Evolutionary conservation across 2,797 vertebrate genomes (phyloP).

Genomic region (Lemur catta): DNA sequence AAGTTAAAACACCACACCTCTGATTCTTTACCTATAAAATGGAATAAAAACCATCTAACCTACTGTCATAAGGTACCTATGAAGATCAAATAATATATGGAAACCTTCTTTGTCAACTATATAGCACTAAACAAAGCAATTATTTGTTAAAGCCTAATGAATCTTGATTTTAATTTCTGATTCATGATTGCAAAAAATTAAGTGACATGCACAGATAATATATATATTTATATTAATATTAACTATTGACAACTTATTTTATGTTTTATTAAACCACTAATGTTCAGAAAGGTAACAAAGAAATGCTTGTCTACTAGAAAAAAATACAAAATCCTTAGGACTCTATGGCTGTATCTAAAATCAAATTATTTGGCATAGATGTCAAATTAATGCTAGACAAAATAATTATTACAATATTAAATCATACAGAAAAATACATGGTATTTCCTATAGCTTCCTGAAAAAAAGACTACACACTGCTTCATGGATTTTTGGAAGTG

Average conservation of each 20-base stretch:
- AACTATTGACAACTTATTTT: not conserved
- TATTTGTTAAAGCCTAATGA: not conserved
- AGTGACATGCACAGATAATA: not conserved
- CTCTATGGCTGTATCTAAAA: not conserved
- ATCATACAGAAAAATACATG: not conserved
- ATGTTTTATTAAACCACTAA: not conserved
- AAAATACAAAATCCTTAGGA: not conserved
- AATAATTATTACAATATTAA: not conserved
- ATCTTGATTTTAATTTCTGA: not conserved
- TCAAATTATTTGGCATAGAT: not conserved
- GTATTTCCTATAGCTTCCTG: not conserved
- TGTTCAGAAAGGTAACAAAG: not conserved
- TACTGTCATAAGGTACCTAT: not conserved
- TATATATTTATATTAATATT: not conserved
- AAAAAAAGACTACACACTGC: not conserved
- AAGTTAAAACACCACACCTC: not conserved
- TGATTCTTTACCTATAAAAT: not conserved
- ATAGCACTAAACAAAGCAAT: not conserved
- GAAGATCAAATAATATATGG: not conserved
- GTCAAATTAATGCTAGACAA: not conserved
- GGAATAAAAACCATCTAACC: not conserved
- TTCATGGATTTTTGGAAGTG: not conserved
- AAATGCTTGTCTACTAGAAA: not conserved
- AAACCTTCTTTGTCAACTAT: not conserved
- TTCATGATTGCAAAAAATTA: not conserved